Evolutionary conservation across 2,888 invertebrate species (phyloP), one percentile per base, ranked within the genome.

Genomic region (Itoplectis maculator): DNA sequence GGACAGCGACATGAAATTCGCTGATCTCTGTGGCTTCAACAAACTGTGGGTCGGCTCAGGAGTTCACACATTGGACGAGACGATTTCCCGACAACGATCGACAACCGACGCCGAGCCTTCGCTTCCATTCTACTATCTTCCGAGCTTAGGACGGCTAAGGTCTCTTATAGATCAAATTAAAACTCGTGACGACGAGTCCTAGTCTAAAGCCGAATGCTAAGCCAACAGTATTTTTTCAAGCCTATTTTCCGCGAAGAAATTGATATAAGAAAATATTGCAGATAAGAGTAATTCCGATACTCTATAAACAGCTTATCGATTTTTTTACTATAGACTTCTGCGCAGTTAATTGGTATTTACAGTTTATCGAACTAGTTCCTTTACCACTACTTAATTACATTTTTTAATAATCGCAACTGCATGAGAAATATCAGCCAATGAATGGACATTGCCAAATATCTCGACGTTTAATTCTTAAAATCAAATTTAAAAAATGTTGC

Each of bases 1-100:
- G 0, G 66, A 85, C 4, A 83, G 86, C 4, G 92, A 92, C 40
- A 92, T 92, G 88, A 88, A 86, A 77, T 92, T 92, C 61, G 92
- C 85, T 0, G 54, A 78, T 7, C 40, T 88, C 69, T 89, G 91
- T 54, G 88, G 88, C 13, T 91, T 90, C 37, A 54, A 75, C 4
- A 91, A 88, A n/a, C 84, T 91, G 13, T 87, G 91, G 73, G 90
- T 91, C 11, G 86, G 82, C 15, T 87, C 88, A 0, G 91, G 91
- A 11, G 5, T 85, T 0, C 85, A 89, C 15, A 86, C 65, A 2
- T 61, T 40, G 0, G 15, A 88, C 5, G 82, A 88, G 23, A 69
- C 84, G 8, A 40, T 45, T 2, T 35, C 63, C 5, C n/a, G 37
- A 54, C 5, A 68, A 18, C 11, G 7, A 47, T 63, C 15, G 8